Evolutionary conservation across 2,797 vertebrate genomes (phyloP).

Genomic region (Champsocephalus esox): DNA sequence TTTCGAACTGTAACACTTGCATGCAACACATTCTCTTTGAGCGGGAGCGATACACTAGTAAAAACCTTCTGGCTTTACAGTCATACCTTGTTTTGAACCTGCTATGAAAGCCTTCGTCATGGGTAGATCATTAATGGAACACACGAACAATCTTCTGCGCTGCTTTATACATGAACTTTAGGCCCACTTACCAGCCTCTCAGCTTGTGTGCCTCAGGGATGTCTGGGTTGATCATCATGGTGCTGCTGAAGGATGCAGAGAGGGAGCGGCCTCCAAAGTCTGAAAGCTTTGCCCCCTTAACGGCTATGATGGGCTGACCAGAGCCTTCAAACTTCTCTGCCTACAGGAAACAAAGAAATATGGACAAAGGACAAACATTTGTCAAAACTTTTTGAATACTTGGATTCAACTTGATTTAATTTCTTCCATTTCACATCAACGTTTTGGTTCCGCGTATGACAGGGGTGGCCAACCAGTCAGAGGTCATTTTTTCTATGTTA

Average conservation of each 20-base stretch:
- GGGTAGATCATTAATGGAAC: not conserved
- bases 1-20: slow-evolving; percentile 40
- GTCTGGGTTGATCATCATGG: slow-evolving; percentile 94
- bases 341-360: slow-evolving; percentile 72
- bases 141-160: slow-evolving; percentile 25
- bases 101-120: slow-evolving; percentile 14
- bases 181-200: slow-evolving; percentile 91
- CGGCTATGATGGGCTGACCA: slow-evolving; percentile 92
- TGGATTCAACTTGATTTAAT: not conserved
- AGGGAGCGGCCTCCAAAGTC: slow-evolving; percentile 96
- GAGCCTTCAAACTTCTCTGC: slow-evolving; percentile 95
- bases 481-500: too few relatives aligned
- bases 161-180: slow-evolving; percentile 18
- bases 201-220: slow-evolving; percentile 96
- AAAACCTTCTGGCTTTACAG: not conserved
- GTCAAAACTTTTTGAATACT: slow-evolving; percentile 2
- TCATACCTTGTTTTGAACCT: slow-evolving; percentile 13
- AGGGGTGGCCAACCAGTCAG: too few relatives aligned
- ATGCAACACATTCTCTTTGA: not conserved
- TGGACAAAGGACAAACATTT: not conserved
- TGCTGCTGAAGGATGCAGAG: slow-evolving; percentile 93
- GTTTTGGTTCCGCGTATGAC: not conserved
- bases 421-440: not conserved
- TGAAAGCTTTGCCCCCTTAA: slow-evolving; percentile 94
- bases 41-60: slow-evolving; percentile 1